Evolutionary conservation across 2,888 invertebrate species (phyloP), one percentile per base, ranked within the genome.

Genomic region (Acronicta psi): DNA sequence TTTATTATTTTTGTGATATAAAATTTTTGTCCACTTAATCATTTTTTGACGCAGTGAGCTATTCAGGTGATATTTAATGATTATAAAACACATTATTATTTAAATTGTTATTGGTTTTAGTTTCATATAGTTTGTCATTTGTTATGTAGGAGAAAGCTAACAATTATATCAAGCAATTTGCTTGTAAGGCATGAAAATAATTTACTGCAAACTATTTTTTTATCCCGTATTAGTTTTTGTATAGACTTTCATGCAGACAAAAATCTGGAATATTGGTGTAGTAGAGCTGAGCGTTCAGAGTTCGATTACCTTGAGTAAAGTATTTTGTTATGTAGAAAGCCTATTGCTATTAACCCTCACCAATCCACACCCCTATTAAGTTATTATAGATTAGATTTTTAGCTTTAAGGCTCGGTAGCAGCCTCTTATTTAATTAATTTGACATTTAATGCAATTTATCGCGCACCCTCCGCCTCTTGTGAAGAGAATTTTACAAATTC

Each of bases 401-500:
- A 59, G 17, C 37, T 51, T 78, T 79, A 81, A 84, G 79, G 73
- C 81, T 81, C 78, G 71, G 79, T 77, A 72, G 79, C 81, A 80
- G 82, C 81, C 84, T 73, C 78, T 77, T 81, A 83, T 87, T 84
- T 87, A 90, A 90, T 90, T 89, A 89, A 89, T 90, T 87, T 84
- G 82, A 77, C 81, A 80, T 88, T 89, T 87, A 87, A 85, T 83
- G 83, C 90, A 89, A 91, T 91, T 90, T 90, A 90, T 88, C 70
- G 86, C 75, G 69, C 73, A 70, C 73, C 75, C 77, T 76, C 64
- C 58, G 59, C 67, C 59, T 65, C 66, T 65, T 50, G 36, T 23
- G 38, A 29, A 40, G 42, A 47, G 44, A 47, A 41, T 44, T 66
- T 72, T 57, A 60, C 49, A 56, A 69, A 68, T 72, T 65, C 61